Evolutionary conservation across 1,140 invertebrate species (phyloP).

Genomic region (Pseudobourletiella spinata): DNA sequence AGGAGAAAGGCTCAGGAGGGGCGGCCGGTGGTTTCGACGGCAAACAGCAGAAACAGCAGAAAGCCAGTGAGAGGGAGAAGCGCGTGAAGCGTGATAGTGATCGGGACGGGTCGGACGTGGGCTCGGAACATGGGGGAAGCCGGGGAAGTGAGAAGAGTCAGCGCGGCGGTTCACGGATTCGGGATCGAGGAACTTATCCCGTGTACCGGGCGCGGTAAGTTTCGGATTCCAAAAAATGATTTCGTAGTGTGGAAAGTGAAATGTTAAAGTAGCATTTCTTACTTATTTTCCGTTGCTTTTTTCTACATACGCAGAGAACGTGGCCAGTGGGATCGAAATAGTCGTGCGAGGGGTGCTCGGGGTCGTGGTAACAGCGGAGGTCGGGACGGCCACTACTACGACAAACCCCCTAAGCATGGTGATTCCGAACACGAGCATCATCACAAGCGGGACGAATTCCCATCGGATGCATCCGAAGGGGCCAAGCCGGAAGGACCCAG

Average conservation of each 20-base stretch:
- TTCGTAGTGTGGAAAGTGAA: neutral
- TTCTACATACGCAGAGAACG: neutral
- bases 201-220: neutral
- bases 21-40: neutral
- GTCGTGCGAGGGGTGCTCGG: neutral
- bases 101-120: neutral
- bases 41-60: neutral
- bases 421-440: constrained; percentile 12
- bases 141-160: neutral
- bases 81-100: neutral
- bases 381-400: neutral
- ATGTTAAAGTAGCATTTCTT: neutral
- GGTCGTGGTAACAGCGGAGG: neutral
- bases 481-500: too few relatives aligned
- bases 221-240: neutral
- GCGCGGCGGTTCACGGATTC: neutral
- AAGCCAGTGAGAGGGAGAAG: neutral
- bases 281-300: neutral
- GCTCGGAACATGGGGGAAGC: neutral
- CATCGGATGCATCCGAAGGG: neutral
- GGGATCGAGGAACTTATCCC: neutral
- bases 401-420: constrained; percentile 4
- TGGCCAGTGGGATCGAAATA: neutral
- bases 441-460: neutral
- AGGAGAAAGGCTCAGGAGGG: neutral